Percentiles rank a stretch among this genome's conserved stretches.
phyloP scores from a whole-genome alignment of 2,113 vertebrate species.

The Odobenus rosmarus region DNA sequence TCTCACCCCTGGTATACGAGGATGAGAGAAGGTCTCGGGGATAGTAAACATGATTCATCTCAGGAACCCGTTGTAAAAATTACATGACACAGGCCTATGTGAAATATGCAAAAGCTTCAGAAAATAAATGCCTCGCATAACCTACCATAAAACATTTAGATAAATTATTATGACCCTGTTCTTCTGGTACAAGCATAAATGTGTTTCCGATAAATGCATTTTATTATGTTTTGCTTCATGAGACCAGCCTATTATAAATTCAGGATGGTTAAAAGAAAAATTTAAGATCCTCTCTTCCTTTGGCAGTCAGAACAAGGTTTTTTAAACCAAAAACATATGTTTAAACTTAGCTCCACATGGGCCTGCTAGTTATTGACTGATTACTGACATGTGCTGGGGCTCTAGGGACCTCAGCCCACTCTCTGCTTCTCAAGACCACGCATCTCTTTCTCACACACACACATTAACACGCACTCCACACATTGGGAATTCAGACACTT shows the following conservation, averaged over 20 bases:
- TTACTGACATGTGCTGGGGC: constrained; percentile 73
- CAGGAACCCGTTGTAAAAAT: constrained; percentile 55
- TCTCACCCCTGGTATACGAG: not conserved
- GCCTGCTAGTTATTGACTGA: constrained; percentile 75
- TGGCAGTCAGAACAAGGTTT: constrained; percentile 78
- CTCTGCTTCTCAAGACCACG: not conserved
- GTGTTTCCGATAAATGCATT: constrained; percentile 77
- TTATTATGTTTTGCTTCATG: constrained; percentile 73
- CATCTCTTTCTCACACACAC: not conserved
- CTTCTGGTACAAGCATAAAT: constrained; percentile 72
- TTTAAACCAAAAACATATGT: constrained; percentile 78
- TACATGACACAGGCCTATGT: constrained; percentile 66
- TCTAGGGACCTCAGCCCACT: constrained; percentile 52
- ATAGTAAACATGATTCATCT: constrained; percentile 65
- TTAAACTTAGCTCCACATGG: constrained; percentile 81
- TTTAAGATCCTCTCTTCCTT: constrained; percentile 71
- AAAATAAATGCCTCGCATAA: constrained; percentile 72
- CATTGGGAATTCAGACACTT: not conserved
- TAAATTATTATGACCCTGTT: constrained; percentile 72
- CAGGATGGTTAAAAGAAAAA: constrained; percentile 74
- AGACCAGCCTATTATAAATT: constrained; percentile 75
- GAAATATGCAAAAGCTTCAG: constrained; percentile 70
- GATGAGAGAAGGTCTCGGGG: constrained; percentile 38
- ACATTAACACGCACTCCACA: not conserved
- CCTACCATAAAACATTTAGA: constrained; percentile 67